A percentile compares a stretch with the other conserved stretches of the same genome.
Conservation (phyloP, 1,140 invertebrate genomes). For the Bicyclus anynana region DNA sequence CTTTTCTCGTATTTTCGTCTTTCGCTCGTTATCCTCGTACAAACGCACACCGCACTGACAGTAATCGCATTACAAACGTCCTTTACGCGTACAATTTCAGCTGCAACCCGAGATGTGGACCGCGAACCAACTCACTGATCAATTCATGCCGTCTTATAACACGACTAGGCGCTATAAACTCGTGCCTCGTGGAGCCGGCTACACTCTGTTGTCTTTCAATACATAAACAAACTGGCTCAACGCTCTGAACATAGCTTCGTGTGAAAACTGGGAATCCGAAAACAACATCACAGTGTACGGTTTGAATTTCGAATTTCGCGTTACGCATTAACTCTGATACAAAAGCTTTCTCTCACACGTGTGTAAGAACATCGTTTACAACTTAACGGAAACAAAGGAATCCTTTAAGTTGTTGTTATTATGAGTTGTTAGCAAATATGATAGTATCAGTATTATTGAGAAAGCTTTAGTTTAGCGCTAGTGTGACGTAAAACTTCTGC, state of each 20-base stretch:
- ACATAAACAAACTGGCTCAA: constrained; percentile 72
- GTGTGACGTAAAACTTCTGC: constrained; percentile 59
- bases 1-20: neutral
- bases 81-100: constrained; percentile 16
- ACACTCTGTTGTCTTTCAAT: constrained; percentile 71
- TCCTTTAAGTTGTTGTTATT: constrained; percentile 2
- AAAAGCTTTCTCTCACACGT: neutral
- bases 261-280: constrained; percentile 16
- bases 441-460: constrained; percentile 31
- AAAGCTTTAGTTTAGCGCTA: constrained; percentile 54
- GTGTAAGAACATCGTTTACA: constrained; percentile 4
- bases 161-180: constrained; percentile 39
- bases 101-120: constrained; percentile 22
- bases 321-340: constrained; percentile 2
- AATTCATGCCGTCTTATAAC: constrained; percentile 56
- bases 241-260: constrained; percentile 61
- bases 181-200: constrained; percentile 56
- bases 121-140: constrained; percentile 22
- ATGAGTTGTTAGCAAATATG: constrained; percentile 11
- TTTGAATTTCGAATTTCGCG: constrained; percentile 22
- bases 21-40: neutral
- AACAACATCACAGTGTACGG: constrained; percentile 12
- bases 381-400: neutral
- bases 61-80: constrained; percentile 13
- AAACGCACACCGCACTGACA: neutral